Base-by-base conservation (phyloP, 2,113 vertebrate species). In the Meriones unguiculatus region DNA sequence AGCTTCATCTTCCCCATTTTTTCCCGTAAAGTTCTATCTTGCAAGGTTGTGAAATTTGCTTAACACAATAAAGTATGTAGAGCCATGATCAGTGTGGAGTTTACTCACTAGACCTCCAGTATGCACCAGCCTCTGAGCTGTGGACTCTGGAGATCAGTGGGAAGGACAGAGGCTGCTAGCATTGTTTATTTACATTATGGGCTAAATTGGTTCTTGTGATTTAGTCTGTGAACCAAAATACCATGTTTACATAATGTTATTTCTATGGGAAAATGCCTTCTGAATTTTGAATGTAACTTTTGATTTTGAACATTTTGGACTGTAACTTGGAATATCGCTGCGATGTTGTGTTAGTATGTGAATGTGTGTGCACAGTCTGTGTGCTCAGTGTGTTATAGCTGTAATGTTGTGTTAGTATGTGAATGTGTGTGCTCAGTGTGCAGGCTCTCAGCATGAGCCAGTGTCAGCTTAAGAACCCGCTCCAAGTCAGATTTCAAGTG, bases 161-260 rank as follows among this genome's bases (percentile, higher is more conserved):
- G 52, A 65, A 11, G 59, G 50, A 32, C 35, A 64, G 50, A 52
- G n/a, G 24, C 35, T 24, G 30, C 35, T 24, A 73, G 65, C 57
- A 46, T 50, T 54, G 28, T 94, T 81, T 92, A 35, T 90, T 76
- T 92, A 81, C 18, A 28, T 89, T 70, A 30, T 90, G 81, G 41
- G 30, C 87, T 90, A 93, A 72, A 96, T 41, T 76, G 67, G 62
- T 70, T 92, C 90, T 77, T 32, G 24, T 92, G 52, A 87, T 52
- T 73, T 82, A 30, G 32, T 80, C 77, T 80, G 84, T 78, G 85
- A 89, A 94, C 90, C 95, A 80, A 73, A 92, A 89, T 92, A n/a
- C 59, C 35, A 20, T 95, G 80, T 89, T 89, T 75, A 90, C 22
- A 64, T 90, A 81, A 87, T 64, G 35, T 94, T 90, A 57, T 77